Evolutionary conservation across 92 coral and sea anemone species (phyloP).

Genomic region (Epizoanthus stellaris): DNA sequence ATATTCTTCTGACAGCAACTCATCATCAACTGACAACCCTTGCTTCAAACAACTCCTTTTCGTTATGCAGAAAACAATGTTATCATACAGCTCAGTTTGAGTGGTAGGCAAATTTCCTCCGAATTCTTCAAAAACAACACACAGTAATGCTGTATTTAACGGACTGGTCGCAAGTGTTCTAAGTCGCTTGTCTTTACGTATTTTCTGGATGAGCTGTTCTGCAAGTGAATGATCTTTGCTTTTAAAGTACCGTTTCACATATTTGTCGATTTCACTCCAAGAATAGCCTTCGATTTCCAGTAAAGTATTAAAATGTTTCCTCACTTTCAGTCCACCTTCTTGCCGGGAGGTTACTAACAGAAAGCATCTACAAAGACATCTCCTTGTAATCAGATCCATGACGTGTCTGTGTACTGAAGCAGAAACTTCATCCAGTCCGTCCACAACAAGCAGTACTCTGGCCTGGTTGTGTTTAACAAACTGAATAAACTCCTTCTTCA

Average conservation of each 20-base stretch:
- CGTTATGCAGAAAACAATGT: constrained; percentile 16
- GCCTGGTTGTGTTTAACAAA: constrained; percentile 16
- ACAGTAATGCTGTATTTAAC: constrained; percentile 41
- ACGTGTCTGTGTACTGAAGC: not conserved
- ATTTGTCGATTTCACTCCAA: not conserved
- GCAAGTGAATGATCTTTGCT: not conserved
- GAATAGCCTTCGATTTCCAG: constrained; percentile 42
- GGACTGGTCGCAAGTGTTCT: too few species aligned
- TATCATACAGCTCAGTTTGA: constrained; percentile 23
- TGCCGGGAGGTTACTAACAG: constrained; percentile 44
- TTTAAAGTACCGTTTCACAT: constrained; percentile 23
- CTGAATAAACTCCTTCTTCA: constrained; percentile 17
- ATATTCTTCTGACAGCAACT: constrained; percentile 1
- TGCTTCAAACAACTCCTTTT: not conserved
- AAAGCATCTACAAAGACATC: not conserved
- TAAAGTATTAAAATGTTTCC: constrained; percentile 36
- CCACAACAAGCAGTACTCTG: constrained; percentile 14
- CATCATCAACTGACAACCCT: not conserved
- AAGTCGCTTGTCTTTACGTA: too few species aligned
- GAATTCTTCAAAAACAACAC: constrained; percentile 46
- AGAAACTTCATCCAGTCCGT: constrained; percentile 38
- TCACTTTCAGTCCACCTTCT: constrained; percentile 31
- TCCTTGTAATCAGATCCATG: constrained; percentile 35
- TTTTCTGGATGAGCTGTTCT: constrained; percentile 1
- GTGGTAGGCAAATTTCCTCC: constrained; percentile 16